Evolutionary conservation across 2,113 vertebrate genomes (phyloP).

Genomic region (Etheostoma cragini): DNA sequence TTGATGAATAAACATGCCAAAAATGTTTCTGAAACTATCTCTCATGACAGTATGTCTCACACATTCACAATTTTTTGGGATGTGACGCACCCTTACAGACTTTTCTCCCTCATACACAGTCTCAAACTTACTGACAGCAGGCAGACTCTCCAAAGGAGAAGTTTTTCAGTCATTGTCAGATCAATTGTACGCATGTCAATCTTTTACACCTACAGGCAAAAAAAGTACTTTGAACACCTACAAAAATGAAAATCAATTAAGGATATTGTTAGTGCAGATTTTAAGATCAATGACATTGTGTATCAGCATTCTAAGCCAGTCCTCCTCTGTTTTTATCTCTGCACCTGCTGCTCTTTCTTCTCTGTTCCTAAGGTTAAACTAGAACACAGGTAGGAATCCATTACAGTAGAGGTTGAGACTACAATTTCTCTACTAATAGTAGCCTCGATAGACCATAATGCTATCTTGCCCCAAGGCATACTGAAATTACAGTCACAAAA

Average conservation of each 20-base stretch:
- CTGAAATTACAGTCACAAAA: background rate
- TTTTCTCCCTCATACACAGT: background rate
- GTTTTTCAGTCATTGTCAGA: background rate
- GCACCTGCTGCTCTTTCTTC: slow-evolving; percentile 2
- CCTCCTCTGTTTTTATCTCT: background rate
- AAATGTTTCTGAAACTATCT: background rate
- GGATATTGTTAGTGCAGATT: background rate
- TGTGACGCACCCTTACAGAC: background rate
- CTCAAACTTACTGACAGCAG: background rate
- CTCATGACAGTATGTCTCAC: background rate
- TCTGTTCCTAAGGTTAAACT: background rate
- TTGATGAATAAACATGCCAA: background rate
- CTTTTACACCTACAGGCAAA: background rate
- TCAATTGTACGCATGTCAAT: background rate
- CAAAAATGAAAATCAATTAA: too few species aligned
- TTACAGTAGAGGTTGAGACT: background rate
- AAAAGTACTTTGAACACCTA: background rate
- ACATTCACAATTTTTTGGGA: background rate
- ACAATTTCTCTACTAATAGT: slow-evolving; percentile 5
- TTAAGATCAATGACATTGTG: background rate
- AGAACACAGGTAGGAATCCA: background rate
- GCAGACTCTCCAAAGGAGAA: background rate
- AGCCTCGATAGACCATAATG: background rate
- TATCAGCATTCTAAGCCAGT: background rate
- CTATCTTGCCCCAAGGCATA: slow-evolving; percentile 4